Evolutionary conservation across 2,113 vertebrate species (phyloP).

Genomic region (Orcinus orca): DNA sequence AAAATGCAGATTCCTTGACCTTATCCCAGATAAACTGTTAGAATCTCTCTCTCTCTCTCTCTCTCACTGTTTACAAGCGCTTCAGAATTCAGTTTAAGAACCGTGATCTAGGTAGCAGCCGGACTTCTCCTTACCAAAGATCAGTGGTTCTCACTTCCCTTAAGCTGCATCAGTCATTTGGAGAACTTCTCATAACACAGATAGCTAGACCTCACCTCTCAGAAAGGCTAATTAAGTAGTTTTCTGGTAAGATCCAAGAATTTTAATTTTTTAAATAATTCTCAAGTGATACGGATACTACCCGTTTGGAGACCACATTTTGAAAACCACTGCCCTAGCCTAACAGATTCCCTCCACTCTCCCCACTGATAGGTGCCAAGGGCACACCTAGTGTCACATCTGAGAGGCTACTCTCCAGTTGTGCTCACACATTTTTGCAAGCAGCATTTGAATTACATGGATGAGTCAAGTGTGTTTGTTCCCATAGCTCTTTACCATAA

Average conservation of each 20-base stretch:
- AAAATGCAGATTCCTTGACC: not conserved
- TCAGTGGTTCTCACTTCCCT: not conserved
- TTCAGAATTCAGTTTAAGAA: not conserved
- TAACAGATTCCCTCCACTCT: not conserved
- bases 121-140: not conserved
- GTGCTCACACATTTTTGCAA: not conserved
- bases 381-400: not conserved
- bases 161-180: not conserved
- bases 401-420: not conserved
- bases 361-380: not conserved
- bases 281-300: not conserved
- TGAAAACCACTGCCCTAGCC: not conserved
- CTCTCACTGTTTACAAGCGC: not conserved
- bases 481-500: not conserved
- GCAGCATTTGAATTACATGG: not conserved
- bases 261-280: not conserved
- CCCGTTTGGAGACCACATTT: not conserved
- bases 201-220: not conserved
- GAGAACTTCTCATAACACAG: not conserved
- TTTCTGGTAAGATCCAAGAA: not conserved
- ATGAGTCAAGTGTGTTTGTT: not conserved
- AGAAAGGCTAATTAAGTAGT: not conserved
- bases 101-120: not conserved
- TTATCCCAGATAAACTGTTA: not conserved
- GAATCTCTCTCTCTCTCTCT: not conserved